Base-by-base conservation (phyloP, 2,888 invertebrate genomes). In the Apoda limacodes region DNA sequence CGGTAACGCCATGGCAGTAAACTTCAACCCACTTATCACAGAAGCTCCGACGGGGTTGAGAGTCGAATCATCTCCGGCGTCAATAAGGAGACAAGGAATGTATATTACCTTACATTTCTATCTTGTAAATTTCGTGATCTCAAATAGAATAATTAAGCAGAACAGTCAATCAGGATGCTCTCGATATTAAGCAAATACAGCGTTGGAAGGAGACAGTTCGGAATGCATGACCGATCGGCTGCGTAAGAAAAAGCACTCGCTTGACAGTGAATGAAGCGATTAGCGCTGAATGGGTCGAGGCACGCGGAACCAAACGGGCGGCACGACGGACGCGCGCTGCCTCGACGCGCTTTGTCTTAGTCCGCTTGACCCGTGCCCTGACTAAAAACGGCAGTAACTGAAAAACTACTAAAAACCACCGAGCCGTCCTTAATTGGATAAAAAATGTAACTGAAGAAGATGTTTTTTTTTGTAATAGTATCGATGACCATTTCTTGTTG, bases 231-330 rank as follows among this genome's bases (percentile, higher is more conserved):
- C 75, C 67, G 71, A 78, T 76, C 63, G 43, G 55, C 52, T 49
- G 55, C 55, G 56, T 48, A 52, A 50, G 59, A 74, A 76, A 72
- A 74, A 72, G 71, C 67, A 60, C 56, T 61, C 59, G 58, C 48
- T 59, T 50, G 53, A 42, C 62, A 60, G 57, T 74, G 74, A 76
- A 78, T 80, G 72, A 76, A 80, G 78, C 76, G 76, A 78, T 80
- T 80, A 75, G 65, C 66, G 71, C 70, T 75, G 66, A 75, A 75
- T 75, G 60, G 66, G 5, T 55, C 39, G 46, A 46, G 76, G 80
- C 74, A 80, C 76, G 80, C 78, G 78, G 78, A 78, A 76, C 80
- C 60, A 69, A 78, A 57, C 56, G 64, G 65, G 65, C 67, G 66
- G 70, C 76, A 80, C 78, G 64, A 75, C 71, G 54, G 52, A 57